Evolutionary conservation across 53 echinoderm and acorn worm genomes (phyloP).

Genomic region (Echinometra lucunter): DNA sequence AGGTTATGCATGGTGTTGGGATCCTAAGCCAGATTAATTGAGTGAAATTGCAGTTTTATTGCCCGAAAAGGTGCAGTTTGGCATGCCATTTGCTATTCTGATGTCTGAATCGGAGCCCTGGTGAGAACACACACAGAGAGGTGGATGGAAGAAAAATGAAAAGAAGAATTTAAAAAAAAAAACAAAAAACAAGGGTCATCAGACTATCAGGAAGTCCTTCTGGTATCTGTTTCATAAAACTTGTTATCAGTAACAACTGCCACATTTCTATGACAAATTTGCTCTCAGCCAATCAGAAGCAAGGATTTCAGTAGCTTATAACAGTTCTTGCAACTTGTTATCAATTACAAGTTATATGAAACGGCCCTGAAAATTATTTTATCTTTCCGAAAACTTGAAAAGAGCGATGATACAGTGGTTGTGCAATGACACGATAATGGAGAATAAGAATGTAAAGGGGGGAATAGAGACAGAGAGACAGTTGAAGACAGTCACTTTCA

Average conservation of each 20-base stretch:
- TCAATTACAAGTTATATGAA: no score
- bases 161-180: no score
- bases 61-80: conserved; percentile 49
- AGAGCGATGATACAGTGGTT: neutral
- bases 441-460: neutral
- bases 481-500: no score
- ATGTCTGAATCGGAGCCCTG: neutral
- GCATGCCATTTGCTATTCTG: conserved; percentile 35
- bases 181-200: neutral
- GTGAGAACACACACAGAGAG: conserved; percentile 47
- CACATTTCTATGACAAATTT: no score
- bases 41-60: conserved; percentile 57
- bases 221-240: no score
- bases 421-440: neutral
- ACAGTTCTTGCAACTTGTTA: no score
- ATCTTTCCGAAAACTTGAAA: neutral
- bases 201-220: neutral
- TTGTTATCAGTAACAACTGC: no score
- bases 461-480: neutral
- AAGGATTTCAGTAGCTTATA: no score
- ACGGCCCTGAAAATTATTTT: neutral
- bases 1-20: neutral
- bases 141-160: no score
- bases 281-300: no score
- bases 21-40: conserved; percentile 63